Evolutionary conservation across 2,888 invertebrate species (phyloP).

Genomic region (Argyresthia albistria): DNA sequence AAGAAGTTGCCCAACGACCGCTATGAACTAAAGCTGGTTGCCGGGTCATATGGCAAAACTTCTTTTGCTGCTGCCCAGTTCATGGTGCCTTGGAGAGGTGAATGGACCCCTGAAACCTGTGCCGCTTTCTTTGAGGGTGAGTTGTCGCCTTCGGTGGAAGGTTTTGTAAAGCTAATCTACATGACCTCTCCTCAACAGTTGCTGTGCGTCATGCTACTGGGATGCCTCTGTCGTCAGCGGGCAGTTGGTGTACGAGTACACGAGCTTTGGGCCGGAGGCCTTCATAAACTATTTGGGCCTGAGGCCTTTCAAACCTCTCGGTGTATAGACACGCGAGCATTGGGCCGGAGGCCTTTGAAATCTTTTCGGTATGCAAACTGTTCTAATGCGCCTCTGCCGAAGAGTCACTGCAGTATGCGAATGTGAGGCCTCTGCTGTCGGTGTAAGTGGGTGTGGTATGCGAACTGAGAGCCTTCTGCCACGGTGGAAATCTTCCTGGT

Average conservation of each 20-base stretch:
- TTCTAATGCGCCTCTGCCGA: background rate
- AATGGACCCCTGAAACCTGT: conserved; percentile 5
- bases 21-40: conserved; percentile 8
- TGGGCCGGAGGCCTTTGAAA: background rate
- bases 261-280: no score
- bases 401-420: background rate
- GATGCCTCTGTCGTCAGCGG: background rate
- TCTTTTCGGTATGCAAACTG: background rate
- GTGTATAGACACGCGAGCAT: no score
- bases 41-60: conserved; percentile 7
- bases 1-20: conserved; percentile 6
- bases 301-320: no score
- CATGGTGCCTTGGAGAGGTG: conserved; percentile 13
- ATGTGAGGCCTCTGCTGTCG: background rate
- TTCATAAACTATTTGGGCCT: no score
- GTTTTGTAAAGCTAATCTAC: no score
- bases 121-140: conserved; percentile 1
- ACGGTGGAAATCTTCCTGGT: no score
- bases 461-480: background rate
- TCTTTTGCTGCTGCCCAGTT: conserved; percentile 11
- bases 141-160: background rate
- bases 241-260: no score
- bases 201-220: background rate
- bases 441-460: background rate
- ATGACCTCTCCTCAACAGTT: background rate